Base-by-base conservation (phyloP, 2,797 vertebrate genomes). In the Hippoglossus hippoglossus region DNA sequence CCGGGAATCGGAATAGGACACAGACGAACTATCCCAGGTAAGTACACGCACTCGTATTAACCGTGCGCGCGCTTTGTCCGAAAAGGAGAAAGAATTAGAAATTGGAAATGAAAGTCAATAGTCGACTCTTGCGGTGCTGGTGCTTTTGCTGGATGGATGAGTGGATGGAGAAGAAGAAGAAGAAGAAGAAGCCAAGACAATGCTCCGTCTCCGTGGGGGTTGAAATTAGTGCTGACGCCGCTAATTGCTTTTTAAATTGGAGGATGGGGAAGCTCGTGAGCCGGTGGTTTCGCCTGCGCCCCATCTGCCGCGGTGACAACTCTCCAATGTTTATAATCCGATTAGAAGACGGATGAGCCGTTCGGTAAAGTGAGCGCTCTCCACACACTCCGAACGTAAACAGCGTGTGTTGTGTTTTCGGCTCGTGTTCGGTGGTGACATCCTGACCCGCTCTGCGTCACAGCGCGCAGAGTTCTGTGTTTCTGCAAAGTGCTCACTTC, bases 191-290 rank as follows among this genome's bases (percentile, higher is more conserved):
- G 64, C 54, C 64, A 31, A 71, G 52, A 81, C 79, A 85, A 82
- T 82, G 80, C 15, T 46, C 15, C 44, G 15, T 16, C 77, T 81
- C 50, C 21, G 22, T 13, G 61, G 64, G 77, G 81, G 67, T 11
- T 46, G 50, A 58, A 51, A 31, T 76, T 74, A 19, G 70, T 79
- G 73, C 71, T 70, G 77, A 82, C 69, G 72, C 70, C 46, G 63
- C 73, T 88, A 87, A 91, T 90, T 89, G 88, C 79, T 73, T 72
- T 77, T 78, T 74, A 86, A 89, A 89, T 81, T 84, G 65, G 73
- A 61, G 56, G 65, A 71, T 25, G 54, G 60, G 70, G 70, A 63
- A 59, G 55, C 66, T 71, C 54, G 28, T 8, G 57, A 58, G 56
- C 39, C 73, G 60, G 72, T 75, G 47, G 69, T 61, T 73, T 55